phyloP scores from a whole-genome alignment of 1,140 invertebrate species.

The Drosophila sturtevanti region DNA sequence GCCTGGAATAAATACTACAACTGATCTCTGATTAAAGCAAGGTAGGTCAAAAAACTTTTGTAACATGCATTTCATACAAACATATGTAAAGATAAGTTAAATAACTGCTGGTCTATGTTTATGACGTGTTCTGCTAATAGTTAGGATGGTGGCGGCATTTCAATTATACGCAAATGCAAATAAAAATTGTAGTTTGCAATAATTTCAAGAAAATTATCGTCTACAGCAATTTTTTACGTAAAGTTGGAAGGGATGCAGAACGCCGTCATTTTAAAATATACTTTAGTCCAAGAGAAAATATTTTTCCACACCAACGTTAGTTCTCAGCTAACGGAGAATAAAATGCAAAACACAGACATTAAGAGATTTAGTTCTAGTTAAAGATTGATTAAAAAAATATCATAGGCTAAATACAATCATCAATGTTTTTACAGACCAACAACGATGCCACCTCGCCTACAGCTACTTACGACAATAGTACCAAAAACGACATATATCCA shows the following conservation, averaged over 20 bases:
- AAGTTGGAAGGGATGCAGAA: background rate
- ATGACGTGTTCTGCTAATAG: slow-evolving; percentile 45
- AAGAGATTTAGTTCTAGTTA: slow-evolving; percentile 54
- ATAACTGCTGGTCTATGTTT: background rate
- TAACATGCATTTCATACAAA: slow-evolving; percentile 8
- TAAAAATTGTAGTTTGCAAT: slow-evolving; percentile 35
- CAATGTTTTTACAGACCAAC: slow-evolving; percentile 71
- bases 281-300: background rate
- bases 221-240: background rate
- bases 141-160: slow-evolving; percentile 56
- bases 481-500: slow-evolving; percentile 30
- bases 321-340: slow-evolving; percentile 35
- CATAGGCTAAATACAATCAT: slow-evolving; percentile 60
- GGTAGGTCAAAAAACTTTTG: slow-evolving; percentile 63
- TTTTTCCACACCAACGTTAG: slow-evolving; percentile 31
- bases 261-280: background rate
- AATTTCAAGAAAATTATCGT: slow-evolving; percentile 43
- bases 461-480: slow-evolving; percentile 40
- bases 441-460: slow-evolving; percentile 58
- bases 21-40: slow-evolving; percentile 82
- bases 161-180: slow-evolving; percentile 23
- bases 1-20: slow-evolving; percentile 83
- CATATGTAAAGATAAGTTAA: slow-evolving; percentile 22
- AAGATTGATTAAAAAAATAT: slow-evolving; percentile 48
- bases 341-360: slow-evolving; percentile 20